Evolutionary conservation across 2,888 invertebrate genomes (phyloP).

Genomic region (Tortrix viridana): DNA sequence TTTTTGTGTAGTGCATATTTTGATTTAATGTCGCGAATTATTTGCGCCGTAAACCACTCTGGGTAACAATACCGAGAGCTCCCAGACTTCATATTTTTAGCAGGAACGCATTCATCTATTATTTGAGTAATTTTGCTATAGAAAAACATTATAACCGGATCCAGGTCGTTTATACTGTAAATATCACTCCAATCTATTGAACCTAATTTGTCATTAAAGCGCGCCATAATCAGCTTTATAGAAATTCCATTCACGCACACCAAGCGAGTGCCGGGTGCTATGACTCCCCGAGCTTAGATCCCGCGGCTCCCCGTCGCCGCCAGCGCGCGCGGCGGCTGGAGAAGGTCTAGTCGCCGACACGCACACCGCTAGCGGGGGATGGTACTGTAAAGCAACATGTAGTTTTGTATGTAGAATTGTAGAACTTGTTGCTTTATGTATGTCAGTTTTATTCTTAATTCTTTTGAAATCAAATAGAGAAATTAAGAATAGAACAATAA

Average conservation of each 20-base stretch:
- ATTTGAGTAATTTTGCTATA: constrained; percentile 29
- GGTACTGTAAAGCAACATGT: too few relatives aligned
- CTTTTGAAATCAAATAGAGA: too few relatives aligned
- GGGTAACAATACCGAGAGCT: constrained; percentile 36
- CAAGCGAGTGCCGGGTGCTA: not conserved
- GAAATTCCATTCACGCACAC: constrained; percentile 39
- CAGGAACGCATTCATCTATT: constrained; percentile 36
- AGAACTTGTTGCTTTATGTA: too few relatives aligned
- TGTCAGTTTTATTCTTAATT: too few relatives aligned
- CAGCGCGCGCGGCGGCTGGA: not conserved
- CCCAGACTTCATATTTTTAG: constrained; percentile 25
- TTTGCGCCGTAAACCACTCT: constrained; percentile 40
- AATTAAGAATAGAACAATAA: too few relatives aligned
- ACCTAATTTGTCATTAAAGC: constrained; percentile 26
- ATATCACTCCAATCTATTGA: constrained; percentile 36
- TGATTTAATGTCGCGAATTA: constrained; percentile 37
- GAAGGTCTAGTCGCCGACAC: not conserved
- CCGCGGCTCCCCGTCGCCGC: not conserved
- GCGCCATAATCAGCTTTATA: constrained; percentile 37
- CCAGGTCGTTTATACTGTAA: constrained; percentile 14
- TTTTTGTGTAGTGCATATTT: constrained; percentile 36
- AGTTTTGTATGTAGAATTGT: too few relatives aligned
- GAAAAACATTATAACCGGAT: constrained; percentile 30
- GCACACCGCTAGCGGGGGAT: not conserved
- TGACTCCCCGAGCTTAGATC: not conserved